Conservation (phyloP, 2,888 invertebrate genomes). For the Diaperis boleti region DNA sequence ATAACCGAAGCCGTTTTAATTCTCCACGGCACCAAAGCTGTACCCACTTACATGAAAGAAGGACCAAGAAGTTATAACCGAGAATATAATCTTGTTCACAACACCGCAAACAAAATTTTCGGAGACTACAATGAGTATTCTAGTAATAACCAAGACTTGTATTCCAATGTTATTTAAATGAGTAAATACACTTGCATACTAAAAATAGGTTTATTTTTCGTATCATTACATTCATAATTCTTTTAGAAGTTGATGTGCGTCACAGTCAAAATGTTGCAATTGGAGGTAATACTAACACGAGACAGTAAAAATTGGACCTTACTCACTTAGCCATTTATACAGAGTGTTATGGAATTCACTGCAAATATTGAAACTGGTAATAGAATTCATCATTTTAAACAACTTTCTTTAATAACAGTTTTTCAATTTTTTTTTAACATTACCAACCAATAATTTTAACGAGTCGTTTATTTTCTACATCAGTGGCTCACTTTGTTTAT, state of each 20-base stretch:
- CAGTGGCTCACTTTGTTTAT: too few relatives aligned
- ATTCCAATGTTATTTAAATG: conserved; percentile 14
- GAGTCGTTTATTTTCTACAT: too few relatives aligned
- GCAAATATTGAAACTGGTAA: too few relatives aligned
- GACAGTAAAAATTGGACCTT: too few relatives aligned
- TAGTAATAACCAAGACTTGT: not conserved
- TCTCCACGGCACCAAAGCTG: conserved; percentile 78
- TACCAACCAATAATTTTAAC: too few relatives aligned
- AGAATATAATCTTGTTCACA: conserved; percentile 66
- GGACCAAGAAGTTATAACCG: conserved; percentile 70
- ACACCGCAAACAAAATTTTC: conserved; percentile 40
- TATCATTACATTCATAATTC: not conserved
- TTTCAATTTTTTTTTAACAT: too few relatives aligned
- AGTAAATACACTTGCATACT: not conserved
- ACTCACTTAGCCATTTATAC: too few relatives aligned
- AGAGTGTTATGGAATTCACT: too few relatives aligned
- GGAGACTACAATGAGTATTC: conserved; percentile 8
- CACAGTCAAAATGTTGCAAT: not conserved
- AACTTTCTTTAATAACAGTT: too few relatives aligned
- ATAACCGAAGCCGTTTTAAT: conserved; percentile 73
- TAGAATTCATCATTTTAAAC: too few relatives aligned
- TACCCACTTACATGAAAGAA: conserved; percentile 73
- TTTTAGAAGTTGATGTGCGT: not conserved
- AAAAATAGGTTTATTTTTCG: not conserved
- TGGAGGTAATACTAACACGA: too few relatives aligned